phyloP scores from a whole-genome alignment of 2,113 vertebrate species.

The Penelope pileata region DNA sequence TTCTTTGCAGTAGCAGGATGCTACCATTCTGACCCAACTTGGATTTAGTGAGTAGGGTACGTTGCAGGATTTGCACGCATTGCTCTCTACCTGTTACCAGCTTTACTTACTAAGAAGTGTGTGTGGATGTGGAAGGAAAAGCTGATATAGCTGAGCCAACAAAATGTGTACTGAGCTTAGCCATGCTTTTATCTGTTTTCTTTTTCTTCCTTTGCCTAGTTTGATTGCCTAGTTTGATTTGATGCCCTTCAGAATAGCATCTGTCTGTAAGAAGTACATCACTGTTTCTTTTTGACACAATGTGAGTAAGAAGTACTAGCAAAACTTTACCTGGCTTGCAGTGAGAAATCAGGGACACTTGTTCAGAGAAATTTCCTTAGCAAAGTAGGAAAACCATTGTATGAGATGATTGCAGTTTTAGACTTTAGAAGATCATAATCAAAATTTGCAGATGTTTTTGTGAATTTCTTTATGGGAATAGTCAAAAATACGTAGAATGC shows the following conservation, averaged over 20 bases:
- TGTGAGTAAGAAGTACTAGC: not conserved
- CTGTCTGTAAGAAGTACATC: not conserved
- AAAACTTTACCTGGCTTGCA: not conserved
- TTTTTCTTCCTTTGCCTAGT: not conserved
- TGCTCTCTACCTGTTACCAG: not conserved
- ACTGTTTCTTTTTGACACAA: not conserved
- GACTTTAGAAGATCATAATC: not conserved
- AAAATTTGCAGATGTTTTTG: not conserved
- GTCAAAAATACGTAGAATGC: not conserved
- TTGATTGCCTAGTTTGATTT: conserved; percentile 30
- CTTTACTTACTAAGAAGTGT: not conserved
- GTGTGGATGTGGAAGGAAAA: not conserved
- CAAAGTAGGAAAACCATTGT: not conserved
- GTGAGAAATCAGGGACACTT: not conserved
- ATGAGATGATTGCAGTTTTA: not conserved
- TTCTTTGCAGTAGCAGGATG: not conserved
- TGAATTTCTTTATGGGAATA: not conserved
- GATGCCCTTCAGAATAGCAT: not conserved
- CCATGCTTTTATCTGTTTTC: not conserved
- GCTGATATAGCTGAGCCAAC: not conserved
- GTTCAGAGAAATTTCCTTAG: not conserved
- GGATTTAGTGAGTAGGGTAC: not conserved
- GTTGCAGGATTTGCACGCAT: not conserved
- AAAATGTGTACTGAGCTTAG: not conserved
- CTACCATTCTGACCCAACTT: not conserved